These are phyloP conservation scores for Branchellion lobata DNA, from an alignment of 2,888 invertebrate species.

Conservation along the genomic window DNA sequence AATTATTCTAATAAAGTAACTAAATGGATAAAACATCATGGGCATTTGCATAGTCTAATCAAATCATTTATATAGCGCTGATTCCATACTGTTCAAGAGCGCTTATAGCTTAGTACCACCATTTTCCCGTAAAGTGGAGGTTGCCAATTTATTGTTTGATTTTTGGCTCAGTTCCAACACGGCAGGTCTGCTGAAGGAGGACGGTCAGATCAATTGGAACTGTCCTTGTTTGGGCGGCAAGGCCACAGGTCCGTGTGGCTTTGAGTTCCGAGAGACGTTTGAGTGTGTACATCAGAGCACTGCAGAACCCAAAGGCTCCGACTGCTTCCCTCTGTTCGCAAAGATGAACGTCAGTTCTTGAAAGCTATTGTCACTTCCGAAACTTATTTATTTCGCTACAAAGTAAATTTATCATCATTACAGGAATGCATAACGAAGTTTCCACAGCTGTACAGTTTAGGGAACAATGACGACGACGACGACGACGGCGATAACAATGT, in stretches of 20 bases:
- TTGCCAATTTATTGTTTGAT: too few relatives aligned
- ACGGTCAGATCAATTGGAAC: conserved; percentile 92
- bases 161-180: too few relatives aligned
- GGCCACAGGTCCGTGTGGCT: conserved; percentile 92
- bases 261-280: conserved; percentile 88
- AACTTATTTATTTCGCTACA: background rate
- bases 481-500: conserved; percentile 15
- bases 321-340: conserved; percentile 86
- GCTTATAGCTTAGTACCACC: background rate
- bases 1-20: too few relatives aligned
- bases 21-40: too few relatives aligned
- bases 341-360: conserved; percentile 88
- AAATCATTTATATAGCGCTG: too few relatives aligned
- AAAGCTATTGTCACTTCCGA: conserved; percentile 75
- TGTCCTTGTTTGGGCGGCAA: conserved; percentile 96
- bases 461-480: conserved; percentile 40
- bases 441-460: conserved; percentile 44
- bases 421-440: conserved; percentile 84
- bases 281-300: conserved; percentile 82
- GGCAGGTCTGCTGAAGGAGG: conserved; percentile 75
- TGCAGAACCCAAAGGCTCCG: conserved; percentile 85
- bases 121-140: too few relatives aligned
- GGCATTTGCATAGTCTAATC: background rate
- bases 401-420: conserved; percentile 65
- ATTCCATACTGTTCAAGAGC: too few relatives aligned